Evolutionary conservation across 2,113 vertebrate genomes (phyloP), one percentile per base, ranked within the genome.

Genomic region (Oxyruncus cristatus): DNA sequence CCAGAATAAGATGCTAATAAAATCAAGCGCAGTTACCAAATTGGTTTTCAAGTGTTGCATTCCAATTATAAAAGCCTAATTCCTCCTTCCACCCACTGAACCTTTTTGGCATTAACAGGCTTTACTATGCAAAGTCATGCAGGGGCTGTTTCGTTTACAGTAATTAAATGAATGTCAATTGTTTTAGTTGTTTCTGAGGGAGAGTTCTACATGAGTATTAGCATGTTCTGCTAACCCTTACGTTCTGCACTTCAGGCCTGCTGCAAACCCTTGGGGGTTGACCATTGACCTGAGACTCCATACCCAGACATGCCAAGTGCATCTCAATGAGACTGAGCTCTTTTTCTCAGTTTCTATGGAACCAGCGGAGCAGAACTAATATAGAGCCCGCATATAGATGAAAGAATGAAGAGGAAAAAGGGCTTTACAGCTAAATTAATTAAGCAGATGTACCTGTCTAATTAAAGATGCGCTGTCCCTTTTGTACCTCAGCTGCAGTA

Each of bases 391-490:
- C 94, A 97, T 97, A 89, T 96, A 94, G 95, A 97, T 97, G 95
- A 97, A 97, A 97, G 97, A 90, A 92, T 58, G 85, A 91, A 85
- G 88, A 83, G 83, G 92, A 88, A 92, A 97, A 93, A 97, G 93
- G 97, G 97, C 97, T 98, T 98, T 98, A 98, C 97, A 98, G 98
- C 97, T 98, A 98, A 98, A 98, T 99, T 98, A 99, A 99, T 99
- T 98, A 99, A 98, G 96, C 97, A 96, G 97, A 97, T 97, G 96
- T 95, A 97, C 96, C 97, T 97, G 96, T 96, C 97, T 97, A 97
- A 97, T 97, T 97, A 97, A 97, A 96, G 94, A 97, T 92, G 92
- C 87, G 22, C 89, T 72, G 90, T 94, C 89, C 95, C 96, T 95
- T 97, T 96, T 97, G 97, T 96, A 94, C 89, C 92, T 89, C 68